These are phyloP conservation scores for Catharus ustulatus DNA, from an alignment of 2,797 vertebrate species.

Conservation along the genomic window DNA sequence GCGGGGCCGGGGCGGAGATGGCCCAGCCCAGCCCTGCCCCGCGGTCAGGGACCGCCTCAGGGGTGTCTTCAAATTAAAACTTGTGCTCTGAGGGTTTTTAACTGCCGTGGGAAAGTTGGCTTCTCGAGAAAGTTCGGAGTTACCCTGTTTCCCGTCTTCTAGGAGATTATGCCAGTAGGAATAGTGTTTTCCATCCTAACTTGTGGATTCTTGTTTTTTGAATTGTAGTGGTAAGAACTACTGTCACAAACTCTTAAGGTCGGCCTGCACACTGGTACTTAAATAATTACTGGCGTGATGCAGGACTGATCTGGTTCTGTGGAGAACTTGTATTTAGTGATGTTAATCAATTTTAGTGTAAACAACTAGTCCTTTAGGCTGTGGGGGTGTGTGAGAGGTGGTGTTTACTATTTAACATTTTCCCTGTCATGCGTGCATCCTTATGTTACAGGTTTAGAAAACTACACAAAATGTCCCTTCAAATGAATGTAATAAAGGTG, in stretches of 20 bases:
- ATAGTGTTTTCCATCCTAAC: background rate
- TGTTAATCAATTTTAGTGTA: background rate
- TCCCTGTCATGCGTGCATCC: background rate
- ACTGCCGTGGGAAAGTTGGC: background rate
- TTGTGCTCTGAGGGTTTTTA: rapidly evolving
- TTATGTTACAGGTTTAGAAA: background rate
- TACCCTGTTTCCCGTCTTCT: background rate
- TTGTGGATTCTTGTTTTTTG: background rate
- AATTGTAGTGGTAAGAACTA: background rate
- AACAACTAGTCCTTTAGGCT: background rate
- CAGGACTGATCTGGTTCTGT: background rate
- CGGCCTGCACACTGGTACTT: rapidly evolving
- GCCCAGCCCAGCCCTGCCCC: background rate
- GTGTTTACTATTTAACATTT: background rate
- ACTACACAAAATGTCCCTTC: background rate
- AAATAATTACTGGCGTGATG: rapidly evolving
- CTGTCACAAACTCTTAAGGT: background rate
- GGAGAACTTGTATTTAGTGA: background rate
- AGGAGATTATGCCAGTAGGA: background rate
- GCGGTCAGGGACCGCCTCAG: background rate
- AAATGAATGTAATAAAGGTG: background rate
- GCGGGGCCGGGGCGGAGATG: background rate
- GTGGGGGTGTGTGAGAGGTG: rapidly evolving
- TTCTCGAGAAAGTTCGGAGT: rapidly evolving
- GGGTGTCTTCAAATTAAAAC: rapidly evolving